Evolutionary conservation across 2,797 vertebrate species (phyloP).

Genomic region (Peromyscus melanophrys): DNA sequence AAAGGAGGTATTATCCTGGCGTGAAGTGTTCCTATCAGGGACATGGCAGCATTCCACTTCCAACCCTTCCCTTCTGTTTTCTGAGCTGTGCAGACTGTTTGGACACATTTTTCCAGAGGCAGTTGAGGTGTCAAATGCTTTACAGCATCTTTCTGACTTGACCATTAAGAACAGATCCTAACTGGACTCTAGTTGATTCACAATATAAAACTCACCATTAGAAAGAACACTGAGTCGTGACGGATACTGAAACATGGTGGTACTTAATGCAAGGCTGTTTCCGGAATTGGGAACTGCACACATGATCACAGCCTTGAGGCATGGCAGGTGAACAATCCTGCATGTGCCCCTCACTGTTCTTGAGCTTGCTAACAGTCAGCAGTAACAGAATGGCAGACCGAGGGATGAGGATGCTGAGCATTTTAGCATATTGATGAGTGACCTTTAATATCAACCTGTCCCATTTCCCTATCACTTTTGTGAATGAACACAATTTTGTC

Average conservation of each 20-base stretch:
- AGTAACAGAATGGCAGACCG: not conserved
- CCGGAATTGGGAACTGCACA: not conserved
- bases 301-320: not conserved
- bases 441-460: not conserved
- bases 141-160: conserved; percentile 44
- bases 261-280: not conserved
- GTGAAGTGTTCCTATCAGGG: conserved; percentile 54
- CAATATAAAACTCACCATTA: not conserved
- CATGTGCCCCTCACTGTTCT: not conserved
- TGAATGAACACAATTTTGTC: not conserved
- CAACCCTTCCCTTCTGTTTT: conserved; percentile 33
- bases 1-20: conserved; percentile 52
- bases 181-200: not conserved
- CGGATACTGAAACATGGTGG: not conserved
- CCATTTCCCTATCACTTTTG: not conserved
- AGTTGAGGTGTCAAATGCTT: conserved; percentile 66
- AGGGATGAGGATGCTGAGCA: not conserved
- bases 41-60: conserved; percentile 61
- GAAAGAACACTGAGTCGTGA: not conserved
- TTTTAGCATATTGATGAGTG: not conserved
- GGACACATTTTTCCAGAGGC: conserved; percentile 79
- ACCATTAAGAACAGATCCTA: conserved; percentile 1
- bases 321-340: not conserved
- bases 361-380: not conserved
- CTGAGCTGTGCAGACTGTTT: conserved; percentile 47